phyloP scores from a whole-genome alignment of 2,797 vertebrate species.

The Eleutherodactylus coqui region DNA sequence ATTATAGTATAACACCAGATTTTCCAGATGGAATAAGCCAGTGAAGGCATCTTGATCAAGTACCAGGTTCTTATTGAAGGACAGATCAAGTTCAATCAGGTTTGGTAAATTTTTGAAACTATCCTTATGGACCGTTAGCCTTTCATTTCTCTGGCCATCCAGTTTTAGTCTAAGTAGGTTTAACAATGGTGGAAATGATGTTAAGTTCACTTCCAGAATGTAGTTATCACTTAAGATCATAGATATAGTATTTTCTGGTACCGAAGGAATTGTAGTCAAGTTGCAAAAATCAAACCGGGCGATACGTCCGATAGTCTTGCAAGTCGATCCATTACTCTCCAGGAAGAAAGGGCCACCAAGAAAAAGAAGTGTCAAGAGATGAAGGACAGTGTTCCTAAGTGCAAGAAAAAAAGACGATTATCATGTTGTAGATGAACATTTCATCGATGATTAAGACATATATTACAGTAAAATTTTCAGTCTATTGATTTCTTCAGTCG shows the following conservation, averaged over 20 bases:
- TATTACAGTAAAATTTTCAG: not conserved
- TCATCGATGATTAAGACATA: not conserved
- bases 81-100: constrained; percentile 77
- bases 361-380: constrained; percentile 68
- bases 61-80: constrained; percentile 64
- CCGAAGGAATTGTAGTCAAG: constrained; percentile 75
- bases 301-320: constrained; percentile 64
- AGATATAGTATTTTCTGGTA: constrained; percentile 73
- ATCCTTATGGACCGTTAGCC: constrained; percentile 76
- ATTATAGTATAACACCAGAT: constrained; percentile 76
- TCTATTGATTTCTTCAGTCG: too few species aligned
- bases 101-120: constrained; percentile 81
- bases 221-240: constrained; percentile 78
- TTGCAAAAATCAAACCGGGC: constrained; percentile 67
- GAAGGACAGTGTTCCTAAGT: constrained; percentile 68
- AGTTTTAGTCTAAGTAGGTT: constrained; percentile 75
- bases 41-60: constrained; percentile 81
- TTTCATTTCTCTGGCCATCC: constrained; percentile 65
- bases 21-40: constrained; percentile 74
- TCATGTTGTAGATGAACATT: not conserved
- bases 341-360: constrained; percentile 67
- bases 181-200: constrained; percentile 75
- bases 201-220: constrained; percentile 75
- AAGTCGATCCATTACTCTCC: constrained; percentile 63
- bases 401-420: constrained; percentile 45